A percentile compares a stretch with the other conserved stretches of the same genome.
Evolutionary conservation across 2,888 invertebrate species (phyloP).

Genomic region (Poecilus cupreus): DNA sequence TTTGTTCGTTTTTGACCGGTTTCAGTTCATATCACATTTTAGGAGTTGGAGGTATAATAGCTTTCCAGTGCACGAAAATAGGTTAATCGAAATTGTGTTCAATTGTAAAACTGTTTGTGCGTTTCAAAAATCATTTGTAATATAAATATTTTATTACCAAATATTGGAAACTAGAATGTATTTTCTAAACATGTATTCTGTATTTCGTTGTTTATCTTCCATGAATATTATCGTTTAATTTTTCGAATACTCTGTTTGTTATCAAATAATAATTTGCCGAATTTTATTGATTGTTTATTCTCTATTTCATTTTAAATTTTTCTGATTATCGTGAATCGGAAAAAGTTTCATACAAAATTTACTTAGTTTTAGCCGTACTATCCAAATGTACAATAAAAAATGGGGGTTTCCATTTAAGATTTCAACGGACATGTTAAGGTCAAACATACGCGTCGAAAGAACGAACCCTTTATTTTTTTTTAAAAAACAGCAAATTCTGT

Average conservation of each 20-base stretch:
- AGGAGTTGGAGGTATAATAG: not conserved
- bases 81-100: conserved; percentile 10
- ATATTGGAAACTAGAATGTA: not conserved
- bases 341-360: too few species aligned
- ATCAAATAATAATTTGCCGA: not conserved
- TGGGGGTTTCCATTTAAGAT: too few species aligned
- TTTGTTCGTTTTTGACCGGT: conserved; percentile 49
- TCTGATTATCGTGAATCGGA: too few species aligned
- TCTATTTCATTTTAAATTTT: too few species aligned
- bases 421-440: too few species aligned
- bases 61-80: not conserved
- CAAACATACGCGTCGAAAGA: too few species aligned
- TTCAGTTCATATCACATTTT: conserved; percentile 41
- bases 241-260: not conserved
- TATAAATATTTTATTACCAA: not conserved
- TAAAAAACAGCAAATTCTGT: too few species aligned
- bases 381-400: too few species aligned
- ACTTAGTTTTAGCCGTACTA: too few species aligned
- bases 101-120: not conserved
- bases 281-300: too few species aligned
- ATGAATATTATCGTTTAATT: not conserved
- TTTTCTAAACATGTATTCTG: not conserved
- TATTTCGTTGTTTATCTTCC: not conserved
- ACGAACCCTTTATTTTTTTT: too few species aligned
- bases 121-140: conserved; percentile 3